phyloP scores from a whole-genome alignment of 2,888 invertebrate genomes.

The Ophion obscuratus region DNA sequence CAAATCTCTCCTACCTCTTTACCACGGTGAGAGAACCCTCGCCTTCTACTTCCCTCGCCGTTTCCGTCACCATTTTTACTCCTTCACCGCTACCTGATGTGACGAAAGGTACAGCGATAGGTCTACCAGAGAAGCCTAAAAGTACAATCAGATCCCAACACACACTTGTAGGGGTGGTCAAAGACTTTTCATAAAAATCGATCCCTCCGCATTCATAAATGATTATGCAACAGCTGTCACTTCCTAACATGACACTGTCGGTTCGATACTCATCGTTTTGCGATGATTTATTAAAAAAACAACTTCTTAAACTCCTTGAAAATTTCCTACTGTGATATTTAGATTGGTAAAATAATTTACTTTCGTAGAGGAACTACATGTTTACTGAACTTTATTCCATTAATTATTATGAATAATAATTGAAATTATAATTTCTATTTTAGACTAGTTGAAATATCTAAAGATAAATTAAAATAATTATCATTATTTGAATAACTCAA shows the following conservation, averaged over 20 bases:
- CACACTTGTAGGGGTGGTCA: too few species aligned
- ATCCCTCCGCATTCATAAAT: background rate
- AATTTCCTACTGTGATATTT: too few species aligned
- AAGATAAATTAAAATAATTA: too few species aligned
- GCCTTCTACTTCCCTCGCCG: conserved; percentile 70
- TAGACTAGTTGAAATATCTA: too few species aligned
- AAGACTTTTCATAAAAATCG: background rate
- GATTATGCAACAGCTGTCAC: background rate
- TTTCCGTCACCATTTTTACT: conserved; percentile 38
- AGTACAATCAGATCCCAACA: background rate
- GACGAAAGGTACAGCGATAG: background rate
- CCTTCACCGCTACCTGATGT: conserved; percentile 25
- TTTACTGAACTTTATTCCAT: too few species aligned
- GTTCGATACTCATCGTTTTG: background rate
- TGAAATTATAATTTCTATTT: too few species aligned
- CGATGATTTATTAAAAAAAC: background rate
- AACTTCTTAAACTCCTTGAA: too few species aligned
- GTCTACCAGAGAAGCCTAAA: background rate
- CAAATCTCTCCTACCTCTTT: conserved; percentile 76
- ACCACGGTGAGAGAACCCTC: conserved; percentile 56
- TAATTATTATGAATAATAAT: too few species aligned
- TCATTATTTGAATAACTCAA: too few species aligned
- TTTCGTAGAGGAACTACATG: too few species aligned
- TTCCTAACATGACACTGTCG: background rate
- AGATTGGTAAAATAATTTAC: too few species aligned